phyloP scores from a whole-genome alignment of 2,797 vertebrate genomes.

The Eospalax fontanierii region DNA sequence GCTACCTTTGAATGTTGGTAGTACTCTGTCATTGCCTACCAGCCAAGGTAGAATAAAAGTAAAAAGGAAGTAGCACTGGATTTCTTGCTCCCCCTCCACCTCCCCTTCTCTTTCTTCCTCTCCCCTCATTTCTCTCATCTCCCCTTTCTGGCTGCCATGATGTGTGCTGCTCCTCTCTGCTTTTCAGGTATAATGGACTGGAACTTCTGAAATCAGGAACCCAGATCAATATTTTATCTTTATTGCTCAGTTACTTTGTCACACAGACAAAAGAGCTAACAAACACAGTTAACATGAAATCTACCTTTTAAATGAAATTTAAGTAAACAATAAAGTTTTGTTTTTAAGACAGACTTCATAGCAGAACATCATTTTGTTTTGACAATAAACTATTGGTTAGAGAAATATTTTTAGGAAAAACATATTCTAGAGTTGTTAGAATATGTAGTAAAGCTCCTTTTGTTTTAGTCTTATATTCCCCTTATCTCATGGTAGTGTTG shows the following conservation, averaged over 20 bases:
- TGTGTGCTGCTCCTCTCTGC: not conserved
- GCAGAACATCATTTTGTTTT: not conserved
- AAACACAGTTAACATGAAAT: not conserved
- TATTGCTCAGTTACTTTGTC: not conserved
- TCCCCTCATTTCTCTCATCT: too few species aligned
- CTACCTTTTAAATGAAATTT: not conserved
- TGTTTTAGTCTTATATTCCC: conserved; percentile 18
- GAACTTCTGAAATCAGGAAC: not conserved
- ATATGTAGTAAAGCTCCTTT: conserved; percentile 9
- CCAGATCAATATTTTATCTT: not conserved
- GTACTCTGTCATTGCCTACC: not conserved
- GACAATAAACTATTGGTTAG: conserved; percentile 20
- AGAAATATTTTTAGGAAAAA: not conserved
- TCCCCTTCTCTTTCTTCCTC: too few species aligned
- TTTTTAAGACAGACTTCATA: not conserved
- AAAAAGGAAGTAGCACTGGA: not conserved
- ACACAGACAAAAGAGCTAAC: not conserved
- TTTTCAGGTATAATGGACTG: not conserved
- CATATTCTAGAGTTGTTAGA: not conserved
- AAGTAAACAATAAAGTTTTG: not conserved
- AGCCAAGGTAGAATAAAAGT: not conserved
- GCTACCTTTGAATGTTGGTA: not conserved
- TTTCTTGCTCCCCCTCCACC: too few species aligned
- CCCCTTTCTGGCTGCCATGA: not conserved
- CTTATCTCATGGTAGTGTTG: conserved; percentile 9